Evolutionary conservation across 2,888 invertebrate genomes (phyloP), one percentile per base, ranked within the genome.

Genomic region (Yponomeuta cagnagella): DNA sequence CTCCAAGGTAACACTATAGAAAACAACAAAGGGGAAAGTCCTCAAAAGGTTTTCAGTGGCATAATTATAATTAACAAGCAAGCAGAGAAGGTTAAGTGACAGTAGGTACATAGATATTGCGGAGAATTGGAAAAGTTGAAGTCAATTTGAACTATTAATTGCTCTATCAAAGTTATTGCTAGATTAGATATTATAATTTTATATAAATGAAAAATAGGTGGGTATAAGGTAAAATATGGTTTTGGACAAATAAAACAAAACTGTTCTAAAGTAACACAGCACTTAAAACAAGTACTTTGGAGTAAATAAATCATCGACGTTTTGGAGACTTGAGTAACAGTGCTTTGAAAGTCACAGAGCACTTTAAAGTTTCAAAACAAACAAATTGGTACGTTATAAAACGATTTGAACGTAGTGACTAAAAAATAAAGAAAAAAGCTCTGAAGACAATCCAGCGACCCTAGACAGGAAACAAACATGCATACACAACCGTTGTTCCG

Each of bases 81-180:
- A 30, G 10, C 31, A 3, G 33, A 30, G 31, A 65, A 65, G 65
- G 65, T 65, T 12, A 65, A 65, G 12, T 65, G 31, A 23, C 33
- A 31, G 31, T 23, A 23, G 23, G 23, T 12, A 65, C 31, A 9
- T 12, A 65, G 30, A 64, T 64, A 64, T 31, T 64, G 10, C 64
- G 31, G 52, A 15, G 52, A 64, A 65, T 65, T 10, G 65, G 65
- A 65, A 65, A 65, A 65, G 65, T 65, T 65, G 65, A 65, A 33
- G 65, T 65, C 10, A 65, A 65, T 65, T 31, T 58, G 52, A 65
- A 33, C 5, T 65, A 65, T 65, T 65, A 31, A 65, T 65, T 65
- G 65, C 65, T 33, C 30, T 12, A 12, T 65, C 65, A 65, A 65
- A 65, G 65, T 65, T 65, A 33, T 65, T 65, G 10, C 65, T 30